Conservation (phyloP, 1,140 invertebrate genomes). For the Drosophila malerkotliana region DNA sequence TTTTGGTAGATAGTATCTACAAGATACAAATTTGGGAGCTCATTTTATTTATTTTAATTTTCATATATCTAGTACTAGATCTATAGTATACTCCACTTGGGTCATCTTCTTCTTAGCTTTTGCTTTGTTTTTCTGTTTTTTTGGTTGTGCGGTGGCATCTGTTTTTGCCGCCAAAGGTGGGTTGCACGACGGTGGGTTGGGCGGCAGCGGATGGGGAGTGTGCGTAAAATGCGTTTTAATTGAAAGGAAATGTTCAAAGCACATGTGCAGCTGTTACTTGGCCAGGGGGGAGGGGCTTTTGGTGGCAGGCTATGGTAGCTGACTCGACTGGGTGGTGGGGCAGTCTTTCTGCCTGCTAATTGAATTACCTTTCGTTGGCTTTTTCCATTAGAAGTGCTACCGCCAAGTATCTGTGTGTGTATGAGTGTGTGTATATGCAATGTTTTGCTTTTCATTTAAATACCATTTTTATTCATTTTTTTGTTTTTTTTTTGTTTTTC, state of each 20-base stretch:
- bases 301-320: neutral
- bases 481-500: constrained; percentile 42
- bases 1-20: no score
- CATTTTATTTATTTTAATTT: no score
- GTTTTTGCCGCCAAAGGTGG: constrained; percentile 40
- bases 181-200: neutral
- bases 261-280: constrained; percentile 47
- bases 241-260: constrained; percentile 77
- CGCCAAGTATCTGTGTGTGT: constrained; percentile 34
- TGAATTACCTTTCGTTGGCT: constrained; percentile 67
- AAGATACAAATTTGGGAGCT: no score
- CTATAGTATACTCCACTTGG: neutral
- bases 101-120: neutral
- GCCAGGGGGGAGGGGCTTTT: neutral
- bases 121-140: constrained; percentile 23
- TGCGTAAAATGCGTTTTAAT: constrained; percentile 79
- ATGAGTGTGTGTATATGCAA: constrained; percentile 5
- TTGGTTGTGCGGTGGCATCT: constrained; percentile 64
- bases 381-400: constrained; percentile 52
- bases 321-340: neutral
- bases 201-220: constrained; percentile 9
- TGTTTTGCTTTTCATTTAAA: constrained; percentile 59
- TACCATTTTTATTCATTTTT: constrained; percentile 55
- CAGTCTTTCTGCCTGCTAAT: constrained; percentile 54
- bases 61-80: no score